These are phyloP conservation scores for Drosophila burlai DNA, from an alignment of 1,140 invertebrate genomes.

Conservation along the genomic window DNA sequence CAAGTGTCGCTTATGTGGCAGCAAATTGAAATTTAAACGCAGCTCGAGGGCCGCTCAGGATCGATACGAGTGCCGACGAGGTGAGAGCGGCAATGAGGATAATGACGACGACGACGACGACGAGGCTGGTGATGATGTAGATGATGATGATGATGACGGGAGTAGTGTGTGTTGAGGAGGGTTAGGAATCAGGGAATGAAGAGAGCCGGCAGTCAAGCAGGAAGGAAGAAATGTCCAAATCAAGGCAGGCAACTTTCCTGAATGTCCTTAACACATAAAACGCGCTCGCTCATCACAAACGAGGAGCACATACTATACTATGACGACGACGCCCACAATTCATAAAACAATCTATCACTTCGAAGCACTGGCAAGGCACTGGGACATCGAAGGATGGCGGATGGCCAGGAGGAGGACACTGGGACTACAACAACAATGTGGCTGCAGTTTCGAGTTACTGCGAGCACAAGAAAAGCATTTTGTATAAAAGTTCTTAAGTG, in stretches of 20 bases:
- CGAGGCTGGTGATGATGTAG: background rate
- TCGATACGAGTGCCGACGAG: conserved; percentile 55
- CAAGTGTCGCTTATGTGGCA: conserved; percentile 78
- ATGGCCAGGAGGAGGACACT: background rate
- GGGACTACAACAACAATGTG: conserved; percentile 45
- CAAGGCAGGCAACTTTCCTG: conserved; percentile 47
- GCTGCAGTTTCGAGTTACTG: conserved; percentile 66
- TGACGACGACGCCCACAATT: conserved; percentile 44
- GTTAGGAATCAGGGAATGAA: background rate
- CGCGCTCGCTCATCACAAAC: conserved; percentile 47
- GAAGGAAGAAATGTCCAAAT: conserved; percentile 26
- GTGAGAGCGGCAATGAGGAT: conserved; percentile 26
- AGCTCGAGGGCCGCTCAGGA: conserved; percentile 69
- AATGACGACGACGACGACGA: background rate
- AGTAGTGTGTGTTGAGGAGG: conserved; percentile 6
- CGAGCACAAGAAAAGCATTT: conserved; percentile 50
- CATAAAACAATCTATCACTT: conserved; percentile 67
- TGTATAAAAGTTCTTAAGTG: conserved; percentile 79
- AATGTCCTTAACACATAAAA: conserved; percentile 73
- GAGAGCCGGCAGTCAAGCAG: background rate
- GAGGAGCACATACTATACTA: no score
- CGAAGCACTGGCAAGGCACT: conserved; percentile 8
- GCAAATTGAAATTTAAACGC: conserved; percentile 83
- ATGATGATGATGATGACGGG: conserved; percentile 4
- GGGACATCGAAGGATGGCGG: background rate